Conservation (phyloP, 2,888 invertebrate genomes). For the Formica aserva region DNA sequence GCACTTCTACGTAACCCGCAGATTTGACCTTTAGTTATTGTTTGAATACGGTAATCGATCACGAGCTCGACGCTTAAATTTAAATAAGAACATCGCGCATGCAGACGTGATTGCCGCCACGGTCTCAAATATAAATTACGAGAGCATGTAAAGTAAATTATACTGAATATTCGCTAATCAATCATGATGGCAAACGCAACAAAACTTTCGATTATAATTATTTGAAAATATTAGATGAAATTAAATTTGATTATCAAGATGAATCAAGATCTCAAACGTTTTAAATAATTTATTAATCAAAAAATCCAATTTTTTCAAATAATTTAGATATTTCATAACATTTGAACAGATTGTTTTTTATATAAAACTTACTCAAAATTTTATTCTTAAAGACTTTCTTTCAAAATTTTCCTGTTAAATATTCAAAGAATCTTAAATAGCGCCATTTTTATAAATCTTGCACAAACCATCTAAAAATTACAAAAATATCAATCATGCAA, state of each 20-base stretch:
- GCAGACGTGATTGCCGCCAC: conserved; percentile 10
- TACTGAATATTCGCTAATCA: conserved; percentile 11
- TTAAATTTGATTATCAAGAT: neutral
- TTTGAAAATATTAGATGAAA: neutral
- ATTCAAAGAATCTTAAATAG: neutral
- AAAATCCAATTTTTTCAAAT: neutral
- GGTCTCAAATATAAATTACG: conserved; percentile 25
- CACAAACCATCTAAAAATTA: neutral
- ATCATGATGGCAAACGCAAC: neutral
- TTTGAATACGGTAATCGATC: conserved; percentile 53
- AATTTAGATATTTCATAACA: neutral
- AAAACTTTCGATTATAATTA: neutral
- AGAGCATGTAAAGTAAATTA: conserved; percentile 31
- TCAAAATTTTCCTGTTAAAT: neutral
- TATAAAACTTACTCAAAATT: neutral
- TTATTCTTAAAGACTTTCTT: neutral
- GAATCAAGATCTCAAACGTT: neutral
- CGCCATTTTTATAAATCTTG: neutral
- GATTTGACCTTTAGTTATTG: conserved; percentile 46
- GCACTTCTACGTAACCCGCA: conserved; percentile 13
- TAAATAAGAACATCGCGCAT: conserved; percentile 46
- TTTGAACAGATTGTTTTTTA: neutral
- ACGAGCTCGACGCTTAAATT: conserved; percentile 46
- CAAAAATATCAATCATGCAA: neutral
- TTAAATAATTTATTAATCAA: neutral